Conservation (phyloP, 2,797 vertebrate species). For the Labeo calbasu region DNA sequence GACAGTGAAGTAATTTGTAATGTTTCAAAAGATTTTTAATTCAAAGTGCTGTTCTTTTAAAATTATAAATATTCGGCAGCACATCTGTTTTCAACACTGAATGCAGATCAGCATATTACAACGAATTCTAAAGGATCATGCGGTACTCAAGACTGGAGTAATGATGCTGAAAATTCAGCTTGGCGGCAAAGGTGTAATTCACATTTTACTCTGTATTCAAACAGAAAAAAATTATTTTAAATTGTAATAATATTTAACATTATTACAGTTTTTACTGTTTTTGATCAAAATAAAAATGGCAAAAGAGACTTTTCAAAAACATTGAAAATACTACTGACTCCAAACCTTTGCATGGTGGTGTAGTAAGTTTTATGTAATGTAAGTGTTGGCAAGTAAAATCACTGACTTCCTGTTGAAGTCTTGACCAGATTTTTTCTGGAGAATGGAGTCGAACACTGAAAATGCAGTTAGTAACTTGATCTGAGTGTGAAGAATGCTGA, state of each 20-base stretch:
- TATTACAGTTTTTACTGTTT: neutral
- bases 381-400: neutral
- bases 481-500: neutral
- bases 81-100: neutral
- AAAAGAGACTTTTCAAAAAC: neutral
- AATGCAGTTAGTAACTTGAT: neutral
- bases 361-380: neutral
- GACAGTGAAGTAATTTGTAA: neutral
- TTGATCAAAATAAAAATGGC: neutral
- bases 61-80: neutral
- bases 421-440: neutral
- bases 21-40: neutral
- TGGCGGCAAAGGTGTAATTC: no score
- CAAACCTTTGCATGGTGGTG: neutral
- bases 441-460: neutral
- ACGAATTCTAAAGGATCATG: neutral
- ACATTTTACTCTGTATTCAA: neutral
- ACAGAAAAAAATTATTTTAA: no score
- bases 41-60: neutral
- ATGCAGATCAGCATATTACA: neutral
- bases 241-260: neutral
- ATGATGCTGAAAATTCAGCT: neutral
- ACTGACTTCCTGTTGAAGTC: neutral
- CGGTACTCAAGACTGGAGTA: neutral
- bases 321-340: neutral